phyloP scores from a whole-genome alignment of 2,888 invertebrate genomes.

The Drosophila cognata region DNA sequence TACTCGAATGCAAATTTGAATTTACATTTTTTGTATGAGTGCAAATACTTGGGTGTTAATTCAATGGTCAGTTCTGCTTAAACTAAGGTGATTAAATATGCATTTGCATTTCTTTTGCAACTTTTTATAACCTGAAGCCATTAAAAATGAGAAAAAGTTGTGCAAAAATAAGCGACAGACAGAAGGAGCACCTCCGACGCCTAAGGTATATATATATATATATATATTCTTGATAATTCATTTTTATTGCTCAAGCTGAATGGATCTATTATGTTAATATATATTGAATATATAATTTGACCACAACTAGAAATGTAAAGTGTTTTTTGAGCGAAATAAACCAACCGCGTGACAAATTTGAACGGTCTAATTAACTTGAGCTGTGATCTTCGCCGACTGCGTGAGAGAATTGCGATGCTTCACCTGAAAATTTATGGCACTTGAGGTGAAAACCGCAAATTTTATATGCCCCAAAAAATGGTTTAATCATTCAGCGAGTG shows the following conservation, averaged over 20 bases:
- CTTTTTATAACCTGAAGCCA: background rate
- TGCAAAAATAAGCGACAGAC: background rate
- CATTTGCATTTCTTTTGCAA: background rate
- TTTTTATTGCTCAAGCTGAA: background rate
- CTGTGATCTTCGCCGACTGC: constrained; percentile 17
- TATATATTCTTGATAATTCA: background rate
- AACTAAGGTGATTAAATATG: background rate
- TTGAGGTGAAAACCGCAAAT: constrained; percentile 25
- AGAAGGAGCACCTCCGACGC: background rate
- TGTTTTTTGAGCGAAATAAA: background rate
- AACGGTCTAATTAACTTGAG: background rate
- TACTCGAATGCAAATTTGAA: no score
- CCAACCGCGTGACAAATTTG: constrained; percentile 7
- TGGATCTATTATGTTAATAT: background rate
- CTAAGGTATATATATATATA: background rate
- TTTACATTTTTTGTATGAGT: background rate
- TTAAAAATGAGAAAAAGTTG: background rate
- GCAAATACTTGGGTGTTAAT: background rate
- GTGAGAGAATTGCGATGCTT: background rate
- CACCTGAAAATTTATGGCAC: constrained; percentile 15
- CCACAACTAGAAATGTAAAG: background rate
- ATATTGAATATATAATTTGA: background rate
- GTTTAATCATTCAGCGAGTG: constrained; percentile 38
- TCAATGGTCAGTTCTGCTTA: background rate
- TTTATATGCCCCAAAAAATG: constrained; percentile 31